Evolutionary conservation across 2,113 vertebrate genomes (phyloP), one percentile per base, ranked within the genome.

Genomic region (Sinocyclocheilus anshuiensis): DNA sequence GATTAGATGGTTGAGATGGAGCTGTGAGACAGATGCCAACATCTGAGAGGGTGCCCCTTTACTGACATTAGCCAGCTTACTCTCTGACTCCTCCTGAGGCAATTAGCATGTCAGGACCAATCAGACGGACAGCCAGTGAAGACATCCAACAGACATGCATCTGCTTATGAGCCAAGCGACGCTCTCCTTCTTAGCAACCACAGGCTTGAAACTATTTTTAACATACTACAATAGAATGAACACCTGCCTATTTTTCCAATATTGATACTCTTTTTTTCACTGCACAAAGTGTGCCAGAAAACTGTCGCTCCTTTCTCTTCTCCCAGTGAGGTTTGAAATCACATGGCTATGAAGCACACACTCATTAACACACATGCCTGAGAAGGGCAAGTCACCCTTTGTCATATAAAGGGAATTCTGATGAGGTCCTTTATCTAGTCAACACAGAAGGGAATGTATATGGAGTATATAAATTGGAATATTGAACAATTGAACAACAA

Each of bases 31-130:
- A 72, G 81, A 83, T 83, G 65, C 65, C 65, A 83, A 72, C 36
- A 16, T 50, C 77, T 77, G 12, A 59, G 26, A 59, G 24, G 29
- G 48, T 48, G 24, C 33, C 36, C 63, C 22, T 16, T 71, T 63
- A 78, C 65, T 87, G 67, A 71, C 55, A 72, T 53, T 33, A 63
- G 18, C 63, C 67, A n/a, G 22, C 39, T 53, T 26, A 4, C 45
- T 48, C 39, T 88, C 26, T n/a, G 74, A 78, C 77, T 83, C 16
- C 67, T 77, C 61, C 77, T 84, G 77, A 74, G 84, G 39, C 53
- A 8, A 59, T 86, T 65, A 29, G 82, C 84, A 61, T 72, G 83
- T 87, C 80, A 84, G 50, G 39, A 84, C 79, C 80, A 87, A 89
- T 87, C 88, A 84, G 50, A 45, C 63, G 42, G 33, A 77, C 61